Conservation (phyloP, 2,888 invertebrate species). For the Resseliella maxima region DNA sequence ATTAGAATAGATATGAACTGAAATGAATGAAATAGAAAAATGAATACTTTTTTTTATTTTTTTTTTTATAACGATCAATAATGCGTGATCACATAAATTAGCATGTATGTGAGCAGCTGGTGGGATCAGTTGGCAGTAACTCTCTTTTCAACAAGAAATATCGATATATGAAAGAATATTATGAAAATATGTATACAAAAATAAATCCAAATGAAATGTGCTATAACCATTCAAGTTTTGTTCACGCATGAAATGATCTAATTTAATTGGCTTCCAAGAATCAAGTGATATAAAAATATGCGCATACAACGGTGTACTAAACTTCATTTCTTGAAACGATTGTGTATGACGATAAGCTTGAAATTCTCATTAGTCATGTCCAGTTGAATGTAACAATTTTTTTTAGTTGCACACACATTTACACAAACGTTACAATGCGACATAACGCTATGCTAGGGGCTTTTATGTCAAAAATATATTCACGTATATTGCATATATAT, state of each 20-base stretch:
- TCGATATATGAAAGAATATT: too few relatives aligned
- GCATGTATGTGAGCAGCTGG: conserved; percentile 15
- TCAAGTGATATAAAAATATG: background rate
- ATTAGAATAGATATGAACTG: background rate
- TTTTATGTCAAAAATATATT: too few relatives aligned
- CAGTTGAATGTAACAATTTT: conserved; percentile 26
- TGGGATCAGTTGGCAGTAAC: background rate
- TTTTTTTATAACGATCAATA: background rate
- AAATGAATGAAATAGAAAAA: background rate
- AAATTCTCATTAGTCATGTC: background rate
- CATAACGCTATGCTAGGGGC: too few relatives aligned
- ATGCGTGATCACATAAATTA: conserved; percentile 21
- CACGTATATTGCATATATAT: too few relatives aligned
- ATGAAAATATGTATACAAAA: background rate
- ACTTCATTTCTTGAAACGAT: background rate
- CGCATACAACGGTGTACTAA: background rate
- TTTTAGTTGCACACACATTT: background rate
- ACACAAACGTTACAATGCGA: too few relatives aligned
- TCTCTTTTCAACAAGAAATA: background rate
- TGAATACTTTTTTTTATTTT: too few relatives aligned
- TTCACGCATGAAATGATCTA: conserved; percentile 3
- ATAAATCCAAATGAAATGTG: background rate
- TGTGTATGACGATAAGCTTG: background rate
- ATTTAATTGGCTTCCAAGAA: conserved; percentile 31
- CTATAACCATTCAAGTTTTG: background rate